Percentiles rank a stretch among this genome's conserved stretches.
phyloP scores from a whole-genome alignment of 2,113 vertebrate genomes.

The Eulemur rufifrons region DNA sequence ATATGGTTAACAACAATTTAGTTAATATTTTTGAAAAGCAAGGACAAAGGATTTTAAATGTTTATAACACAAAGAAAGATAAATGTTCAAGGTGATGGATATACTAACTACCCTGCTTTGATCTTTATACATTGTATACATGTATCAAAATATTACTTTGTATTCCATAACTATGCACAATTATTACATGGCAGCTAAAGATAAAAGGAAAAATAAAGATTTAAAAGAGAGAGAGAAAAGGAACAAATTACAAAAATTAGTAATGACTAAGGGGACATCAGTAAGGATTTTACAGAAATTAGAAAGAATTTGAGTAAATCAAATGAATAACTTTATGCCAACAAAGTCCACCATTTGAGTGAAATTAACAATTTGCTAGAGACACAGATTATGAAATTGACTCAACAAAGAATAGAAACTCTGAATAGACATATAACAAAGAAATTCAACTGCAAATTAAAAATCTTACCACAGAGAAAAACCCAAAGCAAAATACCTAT shows the following conservation, averaged over 20 bases:
- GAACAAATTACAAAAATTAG: not conserved
- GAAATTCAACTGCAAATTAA: not conserved
- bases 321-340: not conserved
- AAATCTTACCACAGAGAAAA: not conserved
- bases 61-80: not conserved
- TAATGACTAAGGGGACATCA: not conserved
- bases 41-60: not conserved
- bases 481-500: not conserved
- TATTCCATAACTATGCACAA: not conserved
- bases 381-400: not conserved
- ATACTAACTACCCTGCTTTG: not conserved
- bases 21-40: not conserved
- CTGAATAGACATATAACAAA: not conserved
- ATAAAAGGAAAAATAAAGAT: not conserved
- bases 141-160: not conserved
- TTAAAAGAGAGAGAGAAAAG: not conserved
- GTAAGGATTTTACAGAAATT: not conserved
- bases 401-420: not conserved
- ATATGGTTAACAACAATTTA: not conserved
- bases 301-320: not conserved
- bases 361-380: not conserved
- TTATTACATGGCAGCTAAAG: not conserved
- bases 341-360: not conserved
- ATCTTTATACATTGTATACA: not conserved
- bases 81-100: not conserved